Base-by-base conservation (phyloP, 2,113 vertebrate species). In the Paracanthobrama guichenoti region DNA sequence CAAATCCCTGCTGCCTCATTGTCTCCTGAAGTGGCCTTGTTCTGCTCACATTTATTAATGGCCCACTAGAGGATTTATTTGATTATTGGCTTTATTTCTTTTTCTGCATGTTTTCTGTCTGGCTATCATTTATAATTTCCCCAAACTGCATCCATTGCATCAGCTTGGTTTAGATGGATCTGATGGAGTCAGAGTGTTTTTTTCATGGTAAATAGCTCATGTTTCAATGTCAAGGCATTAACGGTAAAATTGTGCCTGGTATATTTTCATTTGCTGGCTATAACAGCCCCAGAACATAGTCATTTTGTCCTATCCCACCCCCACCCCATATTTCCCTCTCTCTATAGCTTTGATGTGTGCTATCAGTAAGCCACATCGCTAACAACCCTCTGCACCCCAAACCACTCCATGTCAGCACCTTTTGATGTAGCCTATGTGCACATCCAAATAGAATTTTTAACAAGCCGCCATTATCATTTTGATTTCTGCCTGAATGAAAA, bases 21-120 rank as follows among this genome's bases (percentile, higher is more conserved):
- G 90, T 92, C 92, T 92, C 86, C 89, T 93, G 90, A 94, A 94
- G 93, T 93, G 93, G 90, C 90, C 90, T 91, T 91, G 90, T 92
- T 83, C 88, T 87, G 82, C 91, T 87, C 91, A 89, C 83, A 83
- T 92, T 93, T 89, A 94, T 93, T 87, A 90, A 87, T 88, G 88
- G 87, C 83, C 89, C 89, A 90, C 90, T 88, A 88, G 81, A 90
- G 88, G 90, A 89, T 93, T 91, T 90, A 91, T 92, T 93, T 93
- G 85, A 94, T 94, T 91, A 95, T 93, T 91, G 93, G 86, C 88
- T 93, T 92, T 90, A 89, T 93, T 90, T 89, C 66, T 91, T 91
- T 92, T 93, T 89, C 69, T 91, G 85, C 13, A 86, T 87, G 53
- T 82, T 72, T 78, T 78, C 64, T 53, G 35, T n/a, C 77, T 73